Evolutionary conservation across 2,888 invertebrate genomes (phyloP), one percentile per base, ranked within the genome.

Genomic region (Xestia sexstrigata): DNA sequence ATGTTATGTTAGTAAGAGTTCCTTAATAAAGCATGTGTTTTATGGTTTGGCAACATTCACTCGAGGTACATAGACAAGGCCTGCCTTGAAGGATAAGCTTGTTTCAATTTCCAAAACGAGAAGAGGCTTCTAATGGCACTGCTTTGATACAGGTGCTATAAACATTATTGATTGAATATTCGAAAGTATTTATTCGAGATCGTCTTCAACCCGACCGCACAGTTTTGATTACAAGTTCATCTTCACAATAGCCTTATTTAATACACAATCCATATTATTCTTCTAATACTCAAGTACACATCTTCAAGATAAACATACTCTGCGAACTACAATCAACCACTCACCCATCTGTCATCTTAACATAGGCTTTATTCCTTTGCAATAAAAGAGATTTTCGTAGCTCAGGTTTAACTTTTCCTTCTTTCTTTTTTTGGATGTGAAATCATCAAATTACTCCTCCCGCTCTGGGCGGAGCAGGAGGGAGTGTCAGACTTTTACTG

Each of bases 171-270:
- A 26, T 58, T 20, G 17, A 20, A 60, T 20, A 30, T 60, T 8
- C 0, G 26, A 60, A 8, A 60, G 60, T 20, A 17, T 30, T 30
- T 60, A 8, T 20, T 8, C 4, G 30, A 62, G 30, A 35, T 62
- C 35, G 30, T 30, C 39, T 35, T 26, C 42, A 26, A 52, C 23
- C 30, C 26, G 5, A 17, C 13, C 20, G 17, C 13, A 39, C 7
- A n/a, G 30, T 70, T 67, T 52, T 80, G n/a, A n/a, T 52, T 35
- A 39, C 47, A 73, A 26, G 20, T 39, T 66, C 26, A 35, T 42
- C 39, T 39, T 42, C 13, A 73, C 73, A 80, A 79, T 67, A 60
- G 45, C 23, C 7, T 47, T 81, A 81, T 81, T 80, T 42, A 70
- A 77, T 60, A 77, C 39, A 60, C 77, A n/a, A 17, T 13, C 15